Evolutionary conservation across 2,888 invertebrate genomes (phyloP).

Genomic region (Vesta saturnalis): DNA sequence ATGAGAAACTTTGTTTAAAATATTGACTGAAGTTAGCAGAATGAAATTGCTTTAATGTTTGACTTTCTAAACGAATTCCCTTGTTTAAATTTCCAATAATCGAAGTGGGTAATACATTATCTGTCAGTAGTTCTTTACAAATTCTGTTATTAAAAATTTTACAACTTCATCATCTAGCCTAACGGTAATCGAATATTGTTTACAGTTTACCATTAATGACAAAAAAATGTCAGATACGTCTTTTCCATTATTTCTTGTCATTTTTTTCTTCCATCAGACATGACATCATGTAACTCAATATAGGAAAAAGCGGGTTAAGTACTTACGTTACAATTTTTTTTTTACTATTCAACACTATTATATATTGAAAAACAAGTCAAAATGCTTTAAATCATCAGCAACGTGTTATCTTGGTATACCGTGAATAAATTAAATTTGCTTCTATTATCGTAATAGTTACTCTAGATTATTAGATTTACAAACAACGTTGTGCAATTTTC

Average conservation of each 20-base stretch:
- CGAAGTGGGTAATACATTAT: slow-evolving; percentile 22
- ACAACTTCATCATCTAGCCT: slow-evolving; percentile 8
- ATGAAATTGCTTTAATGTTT: slow-evolving; percentile 39
- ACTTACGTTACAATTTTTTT: too few relatives aligned
- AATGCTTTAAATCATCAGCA: too few relatives aligned
- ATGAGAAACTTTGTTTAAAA: slow-evolving; percentile 32
- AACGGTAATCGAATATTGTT: slow-evolving; percentile 24
- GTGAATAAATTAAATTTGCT: too few relatives aligned
- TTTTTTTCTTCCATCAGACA: slow-evolving; percentile 33
- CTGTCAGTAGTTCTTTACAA: slow-evolving; percentile 19
- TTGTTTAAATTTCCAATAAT: slow-evolving; percentile 41
- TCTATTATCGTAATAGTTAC: too few relatives aligned
- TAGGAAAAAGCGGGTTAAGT: slow-evolving; percentile 44
- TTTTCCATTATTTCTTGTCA: slow-evolving; percentile 27
- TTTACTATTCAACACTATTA: too few relatives aligned
- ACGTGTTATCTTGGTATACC: too few relatives aligned
- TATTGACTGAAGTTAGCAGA: slow-evolving; percentile 32
- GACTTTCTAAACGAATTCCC: slow-evolving; percentile 40
- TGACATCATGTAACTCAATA: slow-evolving; percentile 51
- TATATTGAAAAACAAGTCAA: too few relatives aligned
- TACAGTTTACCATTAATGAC: slow-evolving; percentile 32
- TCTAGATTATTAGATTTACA: too few relatives aligned
- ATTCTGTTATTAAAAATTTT: slow-evolving; percentile 19
- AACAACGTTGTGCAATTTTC: too few relatives aligned
- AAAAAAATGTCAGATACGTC: slow-evolving; percentile 26